Base-by-base conservation (phyloP, 2,888 invertebrate species). In the Oscheius sp. region DNA sequence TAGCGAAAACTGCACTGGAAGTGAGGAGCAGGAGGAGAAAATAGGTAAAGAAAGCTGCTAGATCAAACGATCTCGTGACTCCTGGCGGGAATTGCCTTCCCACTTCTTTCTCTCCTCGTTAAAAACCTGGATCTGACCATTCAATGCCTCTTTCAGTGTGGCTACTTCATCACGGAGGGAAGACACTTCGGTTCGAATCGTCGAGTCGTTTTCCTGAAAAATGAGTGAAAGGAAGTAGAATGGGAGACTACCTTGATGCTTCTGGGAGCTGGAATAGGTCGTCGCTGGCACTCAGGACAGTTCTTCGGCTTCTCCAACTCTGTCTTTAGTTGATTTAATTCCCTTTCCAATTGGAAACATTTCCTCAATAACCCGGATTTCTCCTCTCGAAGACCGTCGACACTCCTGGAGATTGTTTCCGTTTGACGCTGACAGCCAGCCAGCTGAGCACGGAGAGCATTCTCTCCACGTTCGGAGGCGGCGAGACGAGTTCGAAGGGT, bases 401-500 rank as follows among this genome's bases (percentile, higher is more conserved):
- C 68, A 44, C 65, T 70, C 3, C 64, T 22, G 2, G 44, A 36
- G 72, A 80, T 71, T 4, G 71, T 70, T 8, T 75, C 72, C 8
- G 74, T 74, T 47, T 80, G 80, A 32, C 76, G 30, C 56, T 75
- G 75, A 49, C 77, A 74, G 24, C 67, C 68, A 1, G 74, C 65
- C 28, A 80, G 59, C 59, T 80, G 80, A 36, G 74, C 73, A 47
- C 77, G 49, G 1, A 80, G 69, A 5, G 73, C 79, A 12, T 72
- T 68, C 47, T 80, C 79, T 5, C 79, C 79, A 30, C 74, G 73
- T 68, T 80, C 80, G 49, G 76, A 70, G 2, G 80, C 77, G 2
- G 68, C 45, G 2, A 80, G 66, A 24, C 77, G 30, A 44, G 64
- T 67, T 33, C 72, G 71, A 68, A 80, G 63, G 2, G 70, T 71